Evolutionary conservation across 2,797 vertebrate genomes (phyloP), one percentile per base, ranked within the genome.

Genomic region (Lacerta bilineata): DNA sequence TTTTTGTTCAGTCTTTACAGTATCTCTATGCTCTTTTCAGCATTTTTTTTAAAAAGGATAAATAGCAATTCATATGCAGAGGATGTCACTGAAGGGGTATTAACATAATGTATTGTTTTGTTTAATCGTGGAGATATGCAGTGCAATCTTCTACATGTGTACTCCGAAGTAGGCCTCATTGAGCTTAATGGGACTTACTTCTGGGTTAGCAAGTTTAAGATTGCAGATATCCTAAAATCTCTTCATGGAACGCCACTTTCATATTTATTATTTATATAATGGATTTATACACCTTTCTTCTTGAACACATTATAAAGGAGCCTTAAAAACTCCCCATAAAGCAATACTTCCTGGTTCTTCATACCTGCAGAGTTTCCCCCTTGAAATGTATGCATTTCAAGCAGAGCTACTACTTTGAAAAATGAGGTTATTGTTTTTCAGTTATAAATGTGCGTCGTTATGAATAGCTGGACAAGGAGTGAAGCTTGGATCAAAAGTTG

Each of bases 1-100:
- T 88, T 91, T 89, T n/a, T 13, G 86, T 93, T 33, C 29, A 74
- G 50, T 80, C 33, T 23, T 71, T 85, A 25, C 50, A 83, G n/a
- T 41, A 90, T 64, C 59, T 84, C 55, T 59, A 41, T 36, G 46
- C 3, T 6, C 87, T 90, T 92, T 86, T 64, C 87, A 5, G 36
- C 80, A 15, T 74, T 64, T 50, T 33, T 61, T 61, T 6, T 43
- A 83, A 83, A 68, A n/a, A 18, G 43, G 18, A 17, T 25, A 71
- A 72, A 36, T 25, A 80, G 20, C 50, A 41, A 61, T 64, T 74
- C 68, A 36, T 46, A 64, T 61, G 18, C 68, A 80, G 64, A 2
- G 39, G 33, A 4, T 78, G 55, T 61, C 18, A 59, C 3, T 41
- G 39, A 88, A 33, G 8, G 29, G 64, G 33, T 61, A 72, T 78